Conservation (phyloP, 2,113 vertebrate species). For the Caracal caracal region DNA sequence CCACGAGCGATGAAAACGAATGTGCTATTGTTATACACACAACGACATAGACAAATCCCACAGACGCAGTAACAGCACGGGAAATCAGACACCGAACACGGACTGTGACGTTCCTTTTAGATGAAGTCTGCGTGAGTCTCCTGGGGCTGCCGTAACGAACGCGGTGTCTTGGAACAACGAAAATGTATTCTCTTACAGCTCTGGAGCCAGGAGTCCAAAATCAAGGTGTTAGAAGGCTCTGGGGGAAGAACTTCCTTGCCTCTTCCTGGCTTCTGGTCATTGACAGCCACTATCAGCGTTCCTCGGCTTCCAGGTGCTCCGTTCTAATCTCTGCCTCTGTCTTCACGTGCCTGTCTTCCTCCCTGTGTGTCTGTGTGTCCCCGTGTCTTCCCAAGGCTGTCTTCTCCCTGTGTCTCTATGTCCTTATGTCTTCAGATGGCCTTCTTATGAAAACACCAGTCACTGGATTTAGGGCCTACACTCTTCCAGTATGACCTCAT, state of each 20-base stretch:
- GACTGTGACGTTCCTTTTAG: not conserved
- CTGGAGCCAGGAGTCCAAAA: not conserved
- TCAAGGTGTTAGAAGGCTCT: not conserved
- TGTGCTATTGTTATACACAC: too few relatives aligned
- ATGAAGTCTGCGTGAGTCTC: not conserved
- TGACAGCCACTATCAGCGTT: not conserved
- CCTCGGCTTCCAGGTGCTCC: not conserved
- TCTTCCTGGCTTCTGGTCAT: not conserved
- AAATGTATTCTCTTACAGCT: not conserved
- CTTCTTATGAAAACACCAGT: not conserved
- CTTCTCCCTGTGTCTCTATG: not conserved
- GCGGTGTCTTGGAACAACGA: not conserved
- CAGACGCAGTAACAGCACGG: not conserved
- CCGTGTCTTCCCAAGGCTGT: not conserved
- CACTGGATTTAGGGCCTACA: not conserved
- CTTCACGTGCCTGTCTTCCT: not conserved
- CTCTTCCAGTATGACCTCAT: not conserved
- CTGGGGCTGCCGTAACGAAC: not conserved
- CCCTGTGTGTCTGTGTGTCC: not conserved
- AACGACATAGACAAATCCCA: not conserved
- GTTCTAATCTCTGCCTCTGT: not conserved
- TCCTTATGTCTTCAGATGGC: not conserved
- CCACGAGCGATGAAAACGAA: not conserved
- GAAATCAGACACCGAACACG: not conserved
- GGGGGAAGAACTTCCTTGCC: not conserved